Evolutionary conservation across 2,797 vertebrate genomes (phyloP).

Genomic region (Hippoglossus hippoglossus): DNA sequence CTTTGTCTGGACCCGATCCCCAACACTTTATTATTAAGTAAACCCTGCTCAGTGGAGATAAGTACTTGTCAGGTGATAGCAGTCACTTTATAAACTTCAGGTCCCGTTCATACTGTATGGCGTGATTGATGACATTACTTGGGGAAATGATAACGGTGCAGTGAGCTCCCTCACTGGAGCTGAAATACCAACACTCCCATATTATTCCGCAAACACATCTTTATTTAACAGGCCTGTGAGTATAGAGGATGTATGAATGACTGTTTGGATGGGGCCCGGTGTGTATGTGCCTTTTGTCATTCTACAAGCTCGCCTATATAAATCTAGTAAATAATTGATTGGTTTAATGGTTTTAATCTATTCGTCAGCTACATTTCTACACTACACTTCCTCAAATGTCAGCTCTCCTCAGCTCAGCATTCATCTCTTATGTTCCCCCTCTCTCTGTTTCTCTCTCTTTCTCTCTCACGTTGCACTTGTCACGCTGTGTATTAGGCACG

Average conservation of each 20-base stretch:
- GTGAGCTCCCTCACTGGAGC: background rate
- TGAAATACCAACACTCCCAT: slow-evolving; percentile 4
- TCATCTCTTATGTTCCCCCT: slow-evolving; percentile 39
- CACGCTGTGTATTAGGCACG: slow-evolving; percentile 53
- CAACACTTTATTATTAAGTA: no score
- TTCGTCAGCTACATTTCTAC: slow-evolving; percentile 31
- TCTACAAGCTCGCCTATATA: slow-evolving; percentile 21
- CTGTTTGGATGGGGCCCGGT: background rate
- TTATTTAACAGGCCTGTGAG: slow-evolving; percentile 11
- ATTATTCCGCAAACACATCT: slow-evolving; percentile 12
- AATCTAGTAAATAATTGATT: slow-evolving; percentile 56
- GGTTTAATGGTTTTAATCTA: slow-evolving; percentile 45
- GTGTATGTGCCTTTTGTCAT: slow-evolving; percentile 24
- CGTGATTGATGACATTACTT: slow-evolving; percentile 8
- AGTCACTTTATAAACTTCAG: background rate
- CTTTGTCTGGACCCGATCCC: no score
- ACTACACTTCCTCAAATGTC: slow-evolving; percentile 47
- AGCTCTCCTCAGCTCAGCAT: slow-evolving; percentile 31
- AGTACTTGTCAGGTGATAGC: no score
- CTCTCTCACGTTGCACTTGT: slow-evolving; percentile 43
- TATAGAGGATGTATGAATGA: slow-evolving; percentile 12
- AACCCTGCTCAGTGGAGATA: no score
- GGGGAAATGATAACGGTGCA: slow-evolving; percentile 12
- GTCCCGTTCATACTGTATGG: background rate
- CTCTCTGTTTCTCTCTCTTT: slow-evolving; percentile 4